Percentiles rank a stretch among this genome's conserved stretches.
phyloP scores from a whole-genome alignment of 2,113 vertebrate species.

The Halichoerus grypus region DNA sequence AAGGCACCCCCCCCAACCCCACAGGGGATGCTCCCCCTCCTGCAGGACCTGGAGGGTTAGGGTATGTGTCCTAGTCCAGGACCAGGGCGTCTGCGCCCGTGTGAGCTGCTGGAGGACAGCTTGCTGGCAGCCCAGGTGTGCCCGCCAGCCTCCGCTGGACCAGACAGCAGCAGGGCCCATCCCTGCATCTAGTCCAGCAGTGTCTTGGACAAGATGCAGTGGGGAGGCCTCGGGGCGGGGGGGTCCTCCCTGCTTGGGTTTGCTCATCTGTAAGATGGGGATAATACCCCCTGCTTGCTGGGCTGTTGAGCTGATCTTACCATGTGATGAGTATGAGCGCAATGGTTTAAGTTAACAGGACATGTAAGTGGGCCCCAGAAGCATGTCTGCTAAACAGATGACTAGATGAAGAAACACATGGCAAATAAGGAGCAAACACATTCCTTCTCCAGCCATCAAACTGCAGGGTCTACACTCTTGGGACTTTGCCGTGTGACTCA shows the following conservation, averaged over 20 bases:
- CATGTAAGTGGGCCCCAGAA: background rate
- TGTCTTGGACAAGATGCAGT: background rate
- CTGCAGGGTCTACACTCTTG: background rate
- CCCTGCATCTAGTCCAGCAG: background rate
- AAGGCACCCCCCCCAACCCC: background rate
- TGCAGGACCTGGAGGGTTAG: background rate
- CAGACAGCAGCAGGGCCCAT: background rate
- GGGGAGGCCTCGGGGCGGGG: background rate
- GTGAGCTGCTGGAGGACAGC: background rate
- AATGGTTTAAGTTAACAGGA: background rate
- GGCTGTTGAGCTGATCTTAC: background rate
- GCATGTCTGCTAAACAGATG: background rate
- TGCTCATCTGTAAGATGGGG: background rate
- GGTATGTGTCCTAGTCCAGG: background rate
- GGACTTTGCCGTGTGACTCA: background rate
- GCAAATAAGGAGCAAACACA: background rate
- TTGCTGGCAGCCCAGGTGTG: background rate
- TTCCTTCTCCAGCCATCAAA: background rate
- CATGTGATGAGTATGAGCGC: background rate
- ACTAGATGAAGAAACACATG: background rate
- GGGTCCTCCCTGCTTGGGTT: background rate
- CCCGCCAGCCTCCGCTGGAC: background rate
- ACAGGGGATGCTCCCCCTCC: too few species aligned
- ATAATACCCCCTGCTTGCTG: background rate
- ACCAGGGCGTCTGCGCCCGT: background rate